Conservation (phyloP, 2,888 invertebrate species). For the Glomeris marginata region DNA sequence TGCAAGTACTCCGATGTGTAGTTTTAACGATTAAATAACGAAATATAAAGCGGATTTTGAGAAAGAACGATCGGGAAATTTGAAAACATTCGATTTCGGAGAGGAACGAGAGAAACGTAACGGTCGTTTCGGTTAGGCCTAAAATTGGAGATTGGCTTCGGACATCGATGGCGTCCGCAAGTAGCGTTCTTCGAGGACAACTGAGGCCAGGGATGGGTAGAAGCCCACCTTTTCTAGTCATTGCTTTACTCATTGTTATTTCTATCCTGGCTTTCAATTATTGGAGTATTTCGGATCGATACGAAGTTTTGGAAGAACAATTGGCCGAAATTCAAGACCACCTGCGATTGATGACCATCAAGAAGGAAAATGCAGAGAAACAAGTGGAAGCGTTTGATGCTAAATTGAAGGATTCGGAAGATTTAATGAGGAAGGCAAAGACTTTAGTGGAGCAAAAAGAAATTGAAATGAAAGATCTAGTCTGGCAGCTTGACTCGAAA, state of each 20-base stretch:
- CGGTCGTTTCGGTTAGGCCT: too few species aligned
- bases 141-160: too few species aligned
- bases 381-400: conserved; percentile 11
- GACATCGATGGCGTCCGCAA: conserved; percentile 3
- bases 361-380: conserved; percentile 15
- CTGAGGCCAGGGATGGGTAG: conserved; percentile 13
- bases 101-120: too few species aligned
- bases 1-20: too few species aligned
- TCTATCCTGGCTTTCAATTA: conserved; percentile 15
- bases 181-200: conserved; percentile 12
- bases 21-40: too few species aligned
- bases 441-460: conserved; percentile 4
- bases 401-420: conserved; percentile 8
- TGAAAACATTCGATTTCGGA: too few species aligned
- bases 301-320: conserved; percentile 20
- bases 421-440: conserved; percentile 10
- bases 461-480: neutral
- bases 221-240: conserved; percentile 42
- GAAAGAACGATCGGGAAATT: too few species aligned
- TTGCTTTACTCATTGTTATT: conserved; percentile 43
- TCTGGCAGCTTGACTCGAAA: too few species aligned
- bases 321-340: conserved; percentile 19
- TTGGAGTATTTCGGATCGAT: conserved; percentile 14
- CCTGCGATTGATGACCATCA: conserved; percentile 12
- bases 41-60: too few species aligned